Evolutionary conservation across 2,113 vertebrate species (phyloP), one percentile per base, ranked within the genome.

Genomic region (Mungos mungo): DNA sequence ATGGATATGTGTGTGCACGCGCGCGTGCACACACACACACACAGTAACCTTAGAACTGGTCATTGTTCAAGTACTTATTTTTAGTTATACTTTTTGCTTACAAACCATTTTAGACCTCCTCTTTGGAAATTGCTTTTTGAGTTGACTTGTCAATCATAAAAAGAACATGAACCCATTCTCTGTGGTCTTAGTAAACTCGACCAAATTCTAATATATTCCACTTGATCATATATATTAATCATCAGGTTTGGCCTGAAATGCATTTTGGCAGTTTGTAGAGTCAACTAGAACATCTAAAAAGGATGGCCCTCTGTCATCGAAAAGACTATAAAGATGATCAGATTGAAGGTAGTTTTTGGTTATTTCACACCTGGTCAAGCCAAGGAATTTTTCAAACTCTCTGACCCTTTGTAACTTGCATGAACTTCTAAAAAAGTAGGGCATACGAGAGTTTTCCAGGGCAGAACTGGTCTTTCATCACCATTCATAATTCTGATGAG

Each of bases 121-220:
- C 15, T 89, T 83, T 54, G 52, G 38, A 95, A 93, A 96, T 47
- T 76, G 1, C 19, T 63, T 87, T 95, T 83, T 80, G 19, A 93
- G 1, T 4, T 76, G 27, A 52, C 3, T 29, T 74, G 9, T 27
- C 15, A 54, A 21, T 96, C 74, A 50, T 79, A 13, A 85, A 92
- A 87, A 80, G 25, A 88, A 50, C 0, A 21, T 15, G 54, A 54
- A 4, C 25, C 35, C 69, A 45, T 95, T 91, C 74, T 79, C 10
- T 23, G 4, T 8, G 0, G 1, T 69, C 15, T 88, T 80, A 57
- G n/a, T 72, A 69, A 94, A 96, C 12, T 21, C 88, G 31, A 76
- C 9, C 27, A 38, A 76, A 84, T 5, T 68, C 41, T 57, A 83
- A 29, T 6, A 31, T 66, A 71, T 3, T 76, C 57, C 68, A 54